Evolutionary conservation across 2,888 invertebrate species (phyloP).

Genomic region (Capitulum mitella): DNA sequence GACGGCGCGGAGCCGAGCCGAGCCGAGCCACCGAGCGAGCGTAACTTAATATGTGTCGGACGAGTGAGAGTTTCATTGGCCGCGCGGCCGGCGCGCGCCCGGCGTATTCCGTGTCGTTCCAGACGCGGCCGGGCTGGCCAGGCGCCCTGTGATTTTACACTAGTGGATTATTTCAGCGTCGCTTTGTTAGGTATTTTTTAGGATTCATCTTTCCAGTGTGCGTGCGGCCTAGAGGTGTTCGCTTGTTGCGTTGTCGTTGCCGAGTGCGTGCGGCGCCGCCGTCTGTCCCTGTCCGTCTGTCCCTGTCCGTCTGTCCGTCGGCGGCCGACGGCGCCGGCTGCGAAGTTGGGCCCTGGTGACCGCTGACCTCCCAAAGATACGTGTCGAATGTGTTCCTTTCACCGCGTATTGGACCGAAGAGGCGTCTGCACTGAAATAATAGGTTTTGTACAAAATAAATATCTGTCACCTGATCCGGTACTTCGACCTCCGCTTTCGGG

Average conservation of each 20-base stretch:
- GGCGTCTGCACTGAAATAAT: background rate
- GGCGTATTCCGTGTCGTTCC: background rate
- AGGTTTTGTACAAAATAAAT: constrained; percentile 22
- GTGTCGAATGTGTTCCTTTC: constrained; percentile 10
- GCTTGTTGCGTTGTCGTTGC: constrained; percentile 12
- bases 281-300: background rate
- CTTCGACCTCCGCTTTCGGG: no score
- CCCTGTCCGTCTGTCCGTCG: constrained; percentile 1
- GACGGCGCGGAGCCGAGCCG: background rate
- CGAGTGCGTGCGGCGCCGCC: background rate
- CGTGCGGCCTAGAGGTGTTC: background rate
- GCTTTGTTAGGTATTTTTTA: constrained; percentile 26
- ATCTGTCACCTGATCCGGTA: background rate
- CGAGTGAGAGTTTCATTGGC: background rate
- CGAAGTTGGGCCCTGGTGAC: no score
- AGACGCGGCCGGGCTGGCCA: background rate
- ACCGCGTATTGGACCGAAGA: background rate
- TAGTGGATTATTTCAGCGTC: constrained; percentile 25
- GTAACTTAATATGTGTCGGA: background rate
- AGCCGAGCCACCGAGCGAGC: background rate
- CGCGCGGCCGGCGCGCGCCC: background rate
- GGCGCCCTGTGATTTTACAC: constrained; percentile 21
- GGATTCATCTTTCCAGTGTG: constrained; percentile 23
- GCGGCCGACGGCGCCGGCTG: constrained; percentile 13
- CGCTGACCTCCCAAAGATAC: no score